Evolutionary conservation across 1,140 invertebrate genomes (phyloP).

Genomic region (Aphelenchoides avenae): DNA sequence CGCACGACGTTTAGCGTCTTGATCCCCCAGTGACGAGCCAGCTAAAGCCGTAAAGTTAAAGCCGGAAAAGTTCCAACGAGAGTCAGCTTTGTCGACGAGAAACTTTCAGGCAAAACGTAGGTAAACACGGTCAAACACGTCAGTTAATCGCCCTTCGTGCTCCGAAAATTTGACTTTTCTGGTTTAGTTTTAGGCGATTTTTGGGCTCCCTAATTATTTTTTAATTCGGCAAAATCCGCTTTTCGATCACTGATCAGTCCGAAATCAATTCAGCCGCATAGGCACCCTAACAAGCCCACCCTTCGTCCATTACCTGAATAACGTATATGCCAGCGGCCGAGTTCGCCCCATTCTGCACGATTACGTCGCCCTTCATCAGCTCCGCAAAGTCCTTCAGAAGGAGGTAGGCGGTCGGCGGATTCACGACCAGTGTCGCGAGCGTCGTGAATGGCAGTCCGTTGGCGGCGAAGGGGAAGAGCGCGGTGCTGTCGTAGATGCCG

Average conservation of each 20-base stretch:
- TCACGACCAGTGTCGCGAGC: no score
- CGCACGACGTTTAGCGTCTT: constrained; percentile 81
- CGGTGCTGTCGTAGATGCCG: no score
- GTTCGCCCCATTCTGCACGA: constrained; percentile 96
- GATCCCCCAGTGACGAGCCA: constrained; percentile 62
- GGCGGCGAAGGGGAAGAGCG: no score
- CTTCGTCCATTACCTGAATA: constrained; percentile 64
- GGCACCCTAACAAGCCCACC: no score
- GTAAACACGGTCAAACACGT: constrained; percentile 65
- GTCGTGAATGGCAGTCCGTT: no score
- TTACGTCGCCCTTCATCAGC: constrained; percentile 72
- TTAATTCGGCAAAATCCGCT: no score
- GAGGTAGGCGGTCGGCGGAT: constrained; percentile 85
- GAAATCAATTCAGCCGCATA: no score
- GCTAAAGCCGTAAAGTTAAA: constrained; percentile 32
- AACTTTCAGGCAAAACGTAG: constrained; percentile 67
- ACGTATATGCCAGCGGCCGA: constrained; percentile 91
- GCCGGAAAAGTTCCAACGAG: no score
- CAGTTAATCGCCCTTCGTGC: no score
- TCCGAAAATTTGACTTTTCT: no score
- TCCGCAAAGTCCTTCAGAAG: constrained; percentile 82
- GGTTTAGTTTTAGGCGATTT: constrained; percentile 85
- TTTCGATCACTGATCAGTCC: no score
- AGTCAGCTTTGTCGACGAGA: no score
- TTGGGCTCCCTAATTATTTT: constrained; percentile 85